phyloP scores from a whole-genome alignment of 1,140 invertebrate species.

The Bombus fervidus region DNA sequence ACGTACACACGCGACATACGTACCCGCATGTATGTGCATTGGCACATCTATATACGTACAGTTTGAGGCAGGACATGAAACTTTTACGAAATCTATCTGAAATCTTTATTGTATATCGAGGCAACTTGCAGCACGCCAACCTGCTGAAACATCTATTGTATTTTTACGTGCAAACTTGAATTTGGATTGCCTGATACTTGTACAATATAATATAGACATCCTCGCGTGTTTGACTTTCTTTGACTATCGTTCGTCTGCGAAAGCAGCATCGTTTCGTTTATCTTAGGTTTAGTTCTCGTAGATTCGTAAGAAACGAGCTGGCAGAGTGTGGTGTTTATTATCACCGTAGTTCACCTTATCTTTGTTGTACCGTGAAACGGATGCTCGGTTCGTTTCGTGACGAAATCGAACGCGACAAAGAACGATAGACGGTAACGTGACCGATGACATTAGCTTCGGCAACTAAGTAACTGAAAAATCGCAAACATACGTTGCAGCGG shows the following conservation, averaged over 20 bases:
- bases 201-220: no score
- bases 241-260: not conserved
- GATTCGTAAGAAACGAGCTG: not conserved
- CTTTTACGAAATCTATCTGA: constrained; percentile 2
- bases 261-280: not conserved
- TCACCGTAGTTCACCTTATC: not conserved
- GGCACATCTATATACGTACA: no score
- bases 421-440: not conserved
- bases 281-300: no score
- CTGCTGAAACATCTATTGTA: not conserved
- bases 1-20: no score
- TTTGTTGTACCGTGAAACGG: not conserved
- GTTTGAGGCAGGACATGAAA: not conserved
- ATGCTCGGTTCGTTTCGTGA: not conserved
- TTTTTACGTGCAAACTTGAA: not conserved
- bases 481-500: not conserved
- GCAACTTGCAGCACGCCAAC: not conserved
- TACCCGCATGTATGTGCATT: no score
- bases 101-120: constrained; percentile 7
- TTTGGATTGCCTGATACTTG: not conserved
- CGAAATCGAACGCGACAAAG: not conserved
- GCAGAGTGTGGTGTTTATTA: not conserved
- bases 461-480: not conserved
- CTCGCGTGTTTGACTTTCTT: not conserved
- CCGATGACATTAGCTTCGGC: not conserved